Evolutionary conservation across 1,140 invertebrate genomes (phyloP).

Genomic region (Batillaria attramentaria): DNA sequence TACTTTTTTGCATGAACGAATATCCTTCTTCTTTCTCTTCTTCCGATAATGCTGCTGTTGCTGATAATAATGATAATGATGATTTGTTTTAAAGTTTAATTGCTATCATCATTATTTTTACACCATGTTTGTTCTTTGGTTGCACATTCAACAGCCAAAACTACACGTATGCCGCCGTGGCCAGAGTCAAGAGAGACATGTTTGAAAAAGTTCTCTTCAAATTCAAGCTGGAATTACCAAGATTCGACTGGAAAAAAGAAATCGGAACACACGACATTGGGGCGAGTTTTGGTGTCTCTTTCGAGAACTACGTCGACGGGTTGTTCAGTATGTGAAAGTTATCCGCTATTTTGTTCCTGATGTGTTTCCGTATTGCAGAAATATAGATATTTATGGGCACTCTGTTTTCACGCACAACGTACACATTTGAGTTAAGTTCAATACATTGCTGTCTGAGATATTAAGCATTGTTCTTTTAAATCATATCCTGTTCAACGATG

Average conservation of each 20-base stretch:
- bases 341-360: background rate
- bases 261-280: conserved; percentile 48
- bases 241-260: conserved; percentile 50
- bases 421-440: background rate
- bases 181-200: conserved; percentile 33
- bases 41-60: too few species aligned
- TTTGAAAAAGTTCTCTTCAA: conserved; percentile 42
- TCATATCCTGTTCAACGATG: background rate
- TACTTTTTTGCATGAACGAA: too few species aligned
- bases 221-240: conserved; percentile 47
- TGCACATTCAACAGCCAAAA: conserved; percentile 35
- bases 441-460: background rate
- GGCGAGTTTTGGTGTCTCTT: conserved; percentile 51
- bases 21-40: too few species aligned
- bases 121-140: too few species aligned
- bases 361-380: background rate
- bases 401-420: background rate
- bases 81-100: too few species aligned
- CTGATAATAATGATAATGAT: too few species aligned
- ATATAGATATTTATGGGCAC: too few species aligned
- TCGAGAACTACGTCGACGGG: conserved; percentile 47
- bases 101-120: too few species aligned
- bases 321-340: conserved; percentile 33
- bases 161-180: conserved; percentile 42
- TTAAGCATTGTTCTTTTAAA: background rate